Evolutionary conservation across 2,797 vertebrate genomes (phyloP).

Genomic region (Protonibea diacanthus): DNA sequence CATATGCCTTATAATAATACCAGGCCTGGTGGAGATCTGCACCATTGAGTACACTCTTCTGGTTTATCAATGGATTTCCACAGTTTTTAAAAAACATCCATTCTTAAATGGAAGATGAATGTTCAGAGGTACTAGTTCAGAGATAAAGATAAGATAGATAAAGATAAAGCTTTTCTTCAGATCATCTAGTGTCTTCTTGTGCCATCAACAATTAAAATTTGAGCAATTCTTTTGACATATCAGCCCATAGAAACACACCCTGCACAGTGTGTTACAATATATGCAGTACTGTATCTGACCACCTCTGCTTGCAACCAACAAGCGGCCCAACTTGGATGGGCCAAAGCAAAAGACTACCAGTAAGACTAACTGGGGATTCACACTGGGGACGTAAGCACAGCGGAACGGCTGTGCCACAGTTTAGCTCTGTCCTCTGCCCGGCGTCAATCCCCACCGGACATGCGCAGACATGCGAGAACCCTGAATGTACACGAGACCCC

Average conservation of each 20-base stretch:
- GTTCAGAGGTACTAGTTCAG: neutral
- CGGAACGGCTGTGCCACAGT: no score
- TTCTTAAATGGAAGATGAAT: neutral
- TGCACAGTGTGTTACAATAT: neutral
- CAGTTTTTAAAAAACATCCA: slow-evolving; percentile 11
- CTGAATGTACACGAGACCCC: no score
- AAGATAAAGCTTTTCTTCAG: neutral
- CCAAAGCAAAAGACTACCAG: neutral
- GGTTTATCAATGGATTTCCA: slow-evolving; percentile 2
- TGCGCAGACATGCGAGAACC: no score
- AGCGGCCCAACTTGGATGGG: neutral
- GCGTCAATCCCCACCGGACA: no score
- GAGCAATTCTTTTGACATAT: neutral
- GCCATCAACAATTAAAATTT: neutral
- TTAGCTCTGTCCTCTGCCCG: no score
- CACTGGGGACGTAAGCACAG: no score
- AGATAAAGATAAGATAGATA: neutral
- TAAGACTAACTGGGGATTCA: no score
- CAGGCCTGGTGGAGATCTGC: no score
- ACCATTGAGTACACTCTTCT: no score
- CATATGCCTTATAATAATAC: no score
- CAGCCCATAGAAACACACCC: neutral
- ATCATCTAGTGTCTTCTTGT: neutral
- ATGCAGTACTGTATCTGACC: neutral
- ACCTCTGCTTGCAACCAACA: neutral